Percentiles rank a stretch among this genome's conserved stretches.
Evolutionary conservation across 2,113 vertebrate genomes (phyloP).

Genomic region (Cynocephalus volans): DNA sequence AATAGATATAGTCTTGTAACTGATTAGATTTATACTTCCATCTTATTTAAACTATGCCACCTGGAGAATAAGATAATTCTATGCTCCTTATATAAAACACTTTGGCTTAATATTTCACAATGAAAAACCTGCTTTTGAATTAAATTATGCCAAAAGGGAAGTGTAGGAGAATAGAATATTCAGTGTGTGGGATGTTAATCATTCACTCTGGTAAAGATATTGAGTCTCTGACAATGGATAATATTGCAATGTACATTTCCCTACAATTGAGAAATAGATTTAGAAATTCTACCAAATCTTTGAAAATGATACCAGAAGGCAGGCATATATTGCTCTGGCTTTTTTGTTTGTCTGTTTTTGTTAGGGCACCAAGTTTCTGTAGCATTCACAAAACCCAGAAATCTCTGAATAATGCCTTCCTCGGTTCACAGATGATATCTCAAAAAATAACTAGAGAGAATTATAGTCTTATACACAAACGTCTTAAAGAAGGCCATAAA

Average conservation of each 20-base stretch:
- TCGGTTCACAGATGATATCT: neutral
- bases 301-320: neutral
- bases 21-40: slow-evolving; percentile 78
- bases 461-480: neutral
- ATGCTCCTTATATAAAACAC: slow-evolving; percentile 71
- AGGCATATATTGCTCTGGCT: neutral
- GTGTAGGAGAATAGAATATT: slow-evolving; percentile 29
- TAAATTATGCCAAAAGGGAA: slow-evolving; percentile 63
- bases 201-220: neutral
- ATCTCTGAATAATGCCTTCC: slow-evolving; percentile 3
- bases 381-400: neutral
- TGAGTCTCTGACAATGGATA: neutral
- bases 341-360: neutral
- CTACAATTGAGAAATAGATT: neutral
- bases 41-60: slow-evolving; percentile 77
- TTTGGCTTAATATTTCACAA: slow-evolving; percentile 74
- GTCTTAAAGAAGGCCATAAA: neutral
- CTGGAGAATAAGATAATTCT: slow-evolving; percentile 78
- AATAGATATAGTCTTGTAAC: slow-evolving; percentile 61
- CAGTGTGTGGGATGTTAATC: neutral
- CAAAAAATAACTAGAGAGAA: neutral
- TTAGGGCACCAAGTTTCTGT: neutral
- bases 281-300: neutral
- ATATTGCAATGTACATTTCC: neutral
- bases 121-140: slow-evolving; percentile 67